Evolutionary conservation across 2,888 invertebrate genomes (phyloP).

Genomic region (Epicampocera succincta): DNA sequence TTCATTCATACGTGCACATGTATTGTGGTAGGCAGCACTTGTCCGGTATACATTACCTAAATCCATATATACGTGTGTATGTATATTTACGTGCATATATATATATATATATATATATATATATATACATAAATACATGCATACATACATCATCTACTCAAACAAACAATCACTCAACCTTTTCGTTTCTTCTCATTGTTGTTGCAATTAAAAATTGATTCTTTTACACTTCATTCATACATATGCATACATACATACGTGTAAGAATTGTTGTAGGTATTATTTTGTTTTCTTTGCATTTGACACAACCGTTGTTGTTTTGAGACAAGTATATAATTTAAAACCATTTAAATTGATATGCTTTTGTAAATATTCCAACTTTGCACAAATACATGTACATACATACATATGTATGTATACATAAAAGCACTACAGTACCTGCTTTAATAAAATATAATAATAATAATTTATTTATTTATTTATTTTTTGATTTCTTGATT

Average conservation of each 20-base stretch:
- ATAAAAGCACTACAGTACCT: neutral
- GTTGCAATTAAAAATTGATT: constrained; percentile 46
- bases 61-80: too few relatives aligned
- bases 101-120: too few relatives aligned
- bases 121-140: too few relatives aligned
- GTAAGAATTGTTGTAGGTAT: constrained; percentile 5
- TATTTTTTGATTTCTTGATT: constrained; percentile 10
- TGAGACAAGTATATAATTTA: constrained; percentile 29
- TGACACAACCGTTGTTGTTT: constrained; percentile 24
- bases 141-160: too few relatives aligned
- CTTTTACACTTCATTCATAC: neutral
- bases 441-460: neutral
- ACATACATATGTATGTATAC: too few relatives aligned
- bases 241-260: neutral
- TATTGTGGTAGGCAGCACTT: too few relatives aligned
- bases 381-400: neutral
- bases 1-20: neutral
- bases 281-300: neutral
- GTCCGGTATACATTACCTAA: too few relatives aligned
- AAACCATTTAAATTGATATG: constrained; percentile 56
- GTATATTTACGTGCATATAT: too few relatives aligned
- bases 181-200: constrained; percentile 17
- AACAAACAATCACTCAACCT: neutral
- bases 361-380: constrained; percentile 16
- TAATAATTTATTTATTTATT: constrained; percentile 24